Conservation (phyloP, 2,113 vertebrate species). For the Ptilonorhynchus violaceus region DNA sequence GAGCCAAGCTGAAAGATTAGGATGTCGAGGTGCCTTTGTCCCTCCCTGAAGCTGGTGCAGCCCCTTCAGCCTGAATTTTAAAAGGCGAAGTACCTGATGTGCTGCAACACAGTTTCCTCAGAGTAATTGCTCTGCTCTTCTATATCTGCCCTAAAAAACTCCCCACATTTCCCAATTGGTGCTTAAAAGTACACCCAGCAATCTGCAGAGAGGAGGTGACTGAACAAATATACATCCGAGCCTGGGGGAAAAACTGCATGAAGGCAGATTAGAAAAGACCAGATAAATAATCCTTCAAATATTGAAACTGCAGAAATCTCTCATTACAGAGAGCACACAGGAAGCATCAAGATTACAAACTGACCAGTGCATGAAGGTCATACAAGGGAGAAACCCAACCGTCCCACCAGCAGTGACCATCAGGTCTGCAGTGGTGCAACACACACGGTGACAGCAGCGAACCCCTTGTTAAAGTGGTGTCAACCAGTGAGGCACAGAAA, state of each 20-base stretch:
- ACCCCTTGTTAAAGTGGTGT: background rate
- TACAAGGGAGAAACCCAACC: background rate
- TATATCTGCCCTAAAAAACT: background rate
- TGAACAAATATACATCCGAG: background rate
- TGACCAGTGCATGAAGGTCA: background rate
- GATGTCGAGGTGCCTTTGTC: background rate
- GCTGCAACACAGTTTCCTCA: background rate
- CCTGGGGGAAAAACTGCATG: background rate
- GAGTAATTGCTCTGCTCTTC: background rate
- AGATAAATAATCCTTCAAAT: background rate
- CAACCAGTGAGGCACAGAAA: background rate
- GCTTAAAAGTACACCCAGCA: background rate
- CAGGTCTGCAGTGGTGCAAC: accelerated
- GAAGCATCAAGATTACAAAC: background rate
- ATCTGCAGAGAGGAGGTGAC: background rate
- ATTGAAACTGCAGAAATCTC: background rate
- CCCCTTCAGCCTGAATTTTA: background rate
- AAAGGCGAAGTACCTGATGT: background rate
- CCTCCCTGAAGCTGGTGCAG: background rate
- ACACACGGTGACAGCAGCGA: accelerated
- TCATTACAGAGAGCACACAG: background rate
- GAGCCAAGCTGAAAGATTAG: background rate
- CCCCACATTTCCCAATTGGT: background rate
- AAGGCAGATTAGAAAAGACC: background rate
- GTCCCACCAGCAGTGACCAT: accelerated